Percentiles rank a stretch among this genome's conserved stretches.
Conservation (phyloP, 1,140 invertebrate species). For the Nephotettix cincticeps region DNA sequence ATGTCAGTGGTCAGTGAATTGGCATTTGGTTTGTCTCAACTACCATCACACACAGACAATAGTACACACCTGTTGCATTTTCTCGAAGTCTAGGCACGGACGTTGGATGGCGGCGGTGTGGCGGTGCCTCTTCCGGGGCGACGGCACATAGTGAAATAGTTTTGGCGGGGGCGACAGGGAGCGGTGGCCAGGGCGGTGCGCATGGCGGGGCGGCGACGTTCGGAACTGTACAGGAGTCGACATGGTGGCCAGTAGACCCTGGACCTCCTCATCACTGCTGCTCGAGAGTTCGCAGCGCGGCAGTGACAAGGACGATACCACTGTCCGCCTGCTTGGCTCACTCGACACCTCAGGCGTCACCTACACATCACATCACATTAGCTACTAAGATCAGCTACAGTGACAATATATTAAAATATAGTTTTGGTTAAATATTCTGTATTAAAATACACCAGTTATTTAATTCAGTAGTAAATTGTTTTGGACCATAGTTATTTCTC, state of each 20-base stretch:
- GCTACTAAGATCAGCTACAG: too few species aligned
- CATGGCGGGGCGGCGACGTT: constrained; percentile 73
- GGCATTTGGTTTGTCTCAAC: too few species aligned
- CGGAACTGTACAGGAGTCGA: constrained; percentile 83
- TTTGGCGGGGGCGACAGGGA: constrained; percentile 71
- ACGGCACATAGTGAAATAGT: constrained; percentile 64
- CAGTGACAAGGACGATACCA: not conserved
- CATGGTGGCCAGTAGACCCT: constrained; percentile 56
- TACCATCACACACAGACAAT: too few species aligned
- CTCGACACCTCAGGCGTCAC: constrained; percentile 8
- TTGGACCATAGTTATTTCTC: too few species aligned
- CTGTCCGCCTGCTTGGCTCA: not conserved
- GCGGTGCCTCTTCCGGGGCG: constrained; percentile 59
- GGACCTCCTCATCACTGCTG: constrained; percentile 52
- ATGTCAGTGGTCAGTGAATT: too few species aligned
- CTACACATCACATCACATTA: constrained; percentile 10
- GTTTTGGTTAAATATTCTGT: too few species aligned
- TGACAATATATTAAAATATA: too few species aligned
- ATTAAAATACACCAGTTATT: too few species aligned
- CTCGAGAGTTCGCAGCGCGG: constrained; percentile 41
- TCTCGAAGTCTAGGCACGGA: constrained; percentile 92
- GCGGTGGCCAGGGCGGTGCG: constrained; percentile 46
- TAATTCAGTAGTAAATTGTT: too few species aligned
- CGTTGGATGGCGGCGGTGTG: constrained; percentile 62
- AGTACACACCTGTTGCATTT: constrained; percentile 97